Evolutionary conservation across 2,797 vertebrate species (phyloP).

Genomic region (Mareca penelope): DNA sequence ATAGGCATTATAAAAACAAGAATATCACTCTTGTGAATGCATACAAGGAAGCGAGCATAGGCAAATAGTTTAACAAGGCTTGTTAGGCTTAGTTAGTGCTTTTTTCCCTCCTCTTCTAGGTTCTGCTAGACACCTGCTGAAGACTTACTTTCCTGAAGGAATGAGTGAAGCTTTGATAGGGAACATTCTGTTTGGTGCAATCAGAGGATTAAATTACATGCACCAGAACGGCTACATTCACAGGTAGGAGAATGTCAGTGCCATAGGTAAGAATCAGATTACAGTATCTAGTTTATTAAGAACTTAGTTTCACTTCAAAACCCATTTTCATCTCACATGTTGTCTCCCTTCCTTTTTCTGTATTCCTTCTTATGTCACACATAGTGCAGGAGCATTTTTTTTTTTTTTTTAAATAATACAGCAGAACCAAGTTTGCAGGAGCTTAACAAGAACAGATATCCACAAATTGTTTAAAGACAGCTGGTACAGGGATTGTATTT

Average conservation of each 20-base stretch:
- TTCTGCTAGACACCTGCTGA: slow-evolving; percentile 91
- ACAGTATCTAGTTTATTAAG: not conserved
- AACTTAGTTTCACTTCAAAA: not conserved
- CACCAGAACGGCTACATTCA: slow-evolving; percentile 96
- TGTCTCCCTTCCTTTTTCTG: not conserved
- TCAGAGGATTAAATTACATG: slow-evolving; percentile 92
- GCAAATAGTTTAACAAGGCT: not conserved
- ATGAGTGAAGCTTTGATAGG: slow-evolving; percentile 96
- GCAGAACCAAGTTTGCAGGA: not conserved
- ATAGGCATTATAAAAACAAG: not conserved
- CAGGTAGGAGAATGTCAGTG: slow-evolving; percentile 80
- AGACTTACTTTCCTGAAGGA: slow-evolving; percentile 92
- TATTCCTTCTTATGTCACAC: not conserved
- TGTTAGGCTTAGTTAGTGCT: not conserved
- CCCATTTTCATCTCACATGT: not conserved
- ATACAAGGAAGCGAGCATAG: not conserved
- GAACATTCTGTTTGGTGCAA: slow-evolving; percentile 90
- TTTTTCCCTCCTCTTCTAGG: slow-evolving; percentile 77
- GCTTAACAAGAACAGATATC: not conserved
- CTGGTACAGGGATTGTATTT: not conserved
- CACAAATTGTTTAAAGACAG: not conserved
- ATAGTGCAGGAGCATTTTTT: not conserved
- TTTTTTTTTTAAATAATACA: not conserved
- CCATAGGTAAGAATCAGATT: not conserved
- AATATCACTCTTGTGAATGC: not conserved